Evolutionary conservation across 2,888 invertebrate genomes (phyloP), one percentile per base, ranked within the genome.

Genomic region (Hemistola chrysoprasaria): DNA sequence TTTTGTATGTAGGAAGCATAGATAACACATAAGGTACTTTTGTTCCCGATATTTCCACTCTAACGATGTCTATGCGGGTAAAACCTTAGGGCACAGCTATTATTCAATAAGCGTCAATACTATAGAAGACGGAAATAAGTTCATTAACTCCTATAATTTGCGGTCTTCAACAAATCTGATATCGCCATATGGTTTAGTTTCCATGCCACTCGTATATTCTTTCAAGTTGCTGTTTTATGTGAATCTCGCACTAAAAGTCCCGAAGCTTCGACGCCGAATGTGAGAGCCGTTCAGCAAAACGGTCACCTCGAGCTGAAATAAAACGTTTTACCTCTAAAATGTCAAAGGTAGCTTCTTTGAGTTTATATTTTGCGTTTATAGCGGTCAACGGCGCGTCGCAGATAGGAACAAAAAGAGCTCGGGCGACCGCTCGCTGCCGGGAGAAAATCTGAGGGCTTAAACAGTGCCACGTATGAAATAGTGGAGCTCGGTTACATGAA

Each of bases 401-500:
- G 73, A 75, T 71, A 78, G 65, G 75, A 84, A 73, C 73, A 86
- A 87, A 87, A 86, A 83, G 81, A 75, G 62, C 60, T 59, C 63
- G 59, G 65, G 67, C 73, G 67, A 70, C 71, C 76, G 76, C 72
- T 75, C 78, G 73, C 79, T 75, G 82, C 78, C 76, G 79, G 57
- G 85, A 84, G 85, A 79, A 86, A 86, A 87, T 87, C 88, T 85
- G 83, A 80, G 87, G 81, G 88, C 85, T 88, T 88, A 88, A 86
- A 88, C 84, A 88, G 82, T 81, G 79, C 79, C 82, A 71, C 82
- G 86, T 85, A 88, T 86, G 85, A 88, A 88, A 87, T 87, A 86
- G 82, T 83, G 71, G 78, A 71, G 80, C 79, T 85, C 81, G 83
- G 85, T 86, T 85, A 88, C 87, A 87, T 86, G 87, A 87, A 88